Evolutionary conservation across 2,113 vertebrate genomes (phyloP), one percentile per base, ranked within the genome.

Genomic region (Acrocephalus arundinaceus): DNA sequence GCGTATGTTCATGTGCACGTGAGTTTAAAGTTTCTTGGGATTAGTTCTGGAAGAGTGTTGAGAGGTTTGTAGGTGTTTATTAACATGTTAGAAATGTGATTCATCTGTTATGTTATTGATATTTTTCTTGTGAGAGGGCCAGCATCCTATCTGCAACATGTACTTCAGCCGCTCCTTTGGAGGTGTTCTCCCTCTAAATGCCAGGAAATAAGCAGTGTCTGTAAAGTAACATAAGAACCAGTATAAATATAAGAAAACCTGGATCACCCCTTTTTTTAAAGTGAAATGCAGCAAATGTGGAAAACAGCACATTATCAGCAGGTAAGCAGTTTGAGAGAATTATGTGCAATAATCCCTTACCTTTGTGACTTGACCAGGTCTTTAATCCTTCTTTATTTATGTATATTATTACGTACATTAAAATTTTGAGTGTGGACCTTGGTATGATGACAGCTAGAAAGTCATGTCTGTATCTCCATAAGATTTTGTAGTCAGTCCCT

Each of bases 1-100:
- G n/a, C 0, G 0, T 4, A 15, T 35, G 66, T 24, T 33, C 4
- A 0, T 10, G 4, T 8, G 14, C 30, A 30, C 1, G 0, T 54
- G 76, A 37, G 28, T 59, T 62, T 55, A n/a, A 75, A 76, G 20
- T 12, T 84, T 48, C 63, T 48, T 68, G 45, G 25, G 28, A 70
- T 84, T 84, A 63, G 45, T 28, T 3, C 15, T 57, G 31, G 39
- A 91, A 87, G 33, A 45, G 45, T 57, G 68, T 46, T 65, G 73
- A 93, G 73, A 89, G 22, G 35, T 73, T 46, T 84, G 20, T 28
- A 55, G 77, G 63, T 68, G 30, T 81, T 89, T 91, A 87, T 76
- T 83, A 68, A 39, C 39, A 28, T 35, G 55, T 52, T 48, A 43
- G 55, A 89, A 73, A 55, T 23, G 37, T 75, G 71, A 85, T 83